Conservation (phyloP, 1,140 invertebrate species). For the Pissodes strobi region DNA sequence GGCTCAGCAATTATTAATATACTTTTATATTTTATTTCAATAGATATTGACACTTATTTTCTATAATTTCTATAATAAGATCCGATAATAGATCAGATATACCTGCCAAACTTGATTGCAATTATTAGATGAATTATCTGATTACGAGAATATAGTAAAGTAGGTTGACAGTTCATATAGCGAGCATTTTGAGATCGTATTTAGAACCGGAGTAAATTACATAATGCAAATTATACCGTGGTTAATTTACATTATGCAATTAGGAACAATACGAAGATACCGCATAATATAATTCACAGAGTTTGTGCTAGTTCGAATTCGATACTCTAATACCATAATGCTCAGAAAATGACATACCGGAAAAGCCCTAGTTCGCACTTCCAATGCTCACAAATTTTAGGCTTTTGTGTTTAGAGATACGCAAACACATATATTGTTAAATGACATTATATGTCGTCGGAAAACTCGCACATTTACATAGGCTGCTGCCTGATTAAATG, state of each 20-base stretch:
- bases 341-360: slow-evolving; percentile 16
- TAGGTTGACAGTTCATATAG: no score
- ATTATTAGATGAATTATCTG: no score
- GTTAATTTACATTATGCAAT: slow-evolving; percentile 12
- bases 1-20: no score
- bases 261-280: neutral
- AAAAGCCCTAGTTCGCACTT: slow-evolving; percentile 16
- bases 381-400: slow-evolving; percentile 16
- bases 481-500: slow-evolving; percentile 34
- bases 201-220: slow-evolving; percentile 3
- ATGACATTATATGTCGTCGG: slow-evolving; percentile 22
- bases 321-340: slow-evolving; percentile 22
- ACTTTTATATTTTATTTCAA: no score
- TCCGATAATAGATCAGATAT: no score
- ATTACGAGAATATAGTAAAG: no score
- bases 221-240: neutral
- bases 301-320: slow-evolving; percentile 13
- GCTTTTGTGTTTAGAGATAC: slow-evolving; percentile 20
- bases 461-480: slow-evolving; percentile 32
- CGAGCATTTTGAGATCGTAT: no score
- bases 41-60: no score
- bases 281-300: slow-evolving; percentile 15
- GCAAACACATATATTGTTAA: slow-evolving; percentile 29
- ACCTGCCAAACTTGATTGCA: no score
- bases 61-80: no score